Percentiles rank a stretch among this genome's conserved stretches.
Conservation (phyloP, 2,113 vertebrate genomes). For the Tringa solitaria region DNA sequence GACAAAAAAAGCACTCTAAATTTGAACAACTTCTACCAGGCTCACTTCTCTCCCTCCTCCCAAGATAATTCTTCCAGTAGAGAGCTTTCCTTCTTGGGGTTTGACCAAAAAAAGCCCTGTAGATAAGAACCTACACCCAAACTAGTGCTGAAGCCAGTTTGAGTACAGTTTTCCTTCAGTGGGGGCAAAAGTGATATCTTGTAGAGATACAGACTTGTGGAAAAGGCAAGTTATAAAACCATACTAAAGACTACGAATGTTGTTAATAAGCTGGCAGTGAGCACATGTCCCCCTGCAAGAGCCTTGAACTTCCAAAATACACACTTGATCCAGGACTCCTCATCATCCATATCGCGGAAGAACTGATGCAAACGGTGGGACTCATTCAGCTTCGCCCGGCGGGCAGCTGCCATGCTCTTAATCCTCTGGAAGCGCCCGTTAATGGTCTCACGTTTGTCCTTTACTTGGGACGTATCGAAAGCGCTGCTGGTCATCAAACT, state of each 20-base stretch:
- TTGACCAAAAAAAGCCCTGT: neutral
- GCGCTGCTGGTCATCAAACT: conserved; percentile 95
- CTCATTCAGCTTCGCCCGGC: conserved; percentile 89
- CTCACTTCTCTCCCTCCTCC: neutral
- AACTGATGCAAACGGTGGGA: conserved; percentile 98
- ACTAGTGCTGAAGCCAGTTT: neutral
- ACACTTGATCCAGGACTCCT: conserved; percentile 99
- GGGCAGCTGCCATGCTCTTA: conserved; percentile 87
- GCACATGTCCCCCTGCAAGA: neutral
- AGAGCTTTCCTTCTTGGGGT: neutral
- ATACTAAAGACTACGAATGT: neutral
- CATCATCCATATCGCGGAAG: conserved; percentile 97
- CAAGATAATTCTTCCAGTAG: neutral
- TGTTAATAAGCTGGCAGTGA: neutral
- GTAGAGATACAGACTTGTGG: neutral
- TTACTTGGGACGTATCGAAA: conserved; percentile 94
- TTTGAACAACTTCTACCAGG: neutral
- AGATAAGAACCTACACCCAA: neutral
- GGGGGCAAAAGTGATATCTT: neutral
- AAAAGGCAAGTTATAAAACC: neutral
- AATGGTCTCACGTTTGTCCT: conserved; percentile 92
- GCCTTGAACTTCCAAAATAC: neutral
- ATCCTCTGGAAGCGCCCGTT: conserved; percentile 91
- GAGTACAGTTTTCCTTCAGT: neutral
- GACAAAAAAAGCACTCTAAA: neutral